Evolutionary conservation across 2,113 vertebrate genomes (phyloP).

Genomic region (Callopanchax toddi): DNA sequence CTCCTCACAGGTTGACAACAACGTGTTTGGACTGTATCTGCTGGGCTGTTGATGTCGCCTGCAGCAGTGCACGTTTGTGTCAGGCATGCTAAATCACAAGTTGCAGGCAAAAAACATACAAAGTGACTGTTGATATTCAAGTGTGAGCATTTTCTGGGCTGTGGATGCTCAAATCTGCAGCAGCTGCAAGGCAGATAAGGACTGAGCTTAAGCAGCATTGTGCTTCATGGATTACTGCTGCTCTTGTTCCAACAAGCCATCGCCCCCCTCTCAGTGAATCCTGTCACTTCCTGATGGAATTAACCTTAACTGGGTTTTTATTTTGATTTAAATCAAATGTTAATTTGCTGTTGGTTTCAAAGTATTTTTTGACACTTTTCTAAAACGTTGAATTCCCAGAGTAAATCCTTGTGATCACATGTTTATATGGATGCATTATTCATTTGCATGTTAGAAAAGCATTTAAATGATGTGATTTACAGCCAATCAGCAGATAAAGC

Average conservation of each 20-base stretch:
- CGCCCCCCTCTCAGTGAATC: no score
- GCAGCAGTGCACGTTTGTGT: conserved; percentile 31
- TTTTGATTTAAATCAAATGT: no score
- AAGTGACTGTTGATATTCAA: conserved; percentile 22
- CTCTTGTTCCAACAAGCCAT: conserved; percentile 12
- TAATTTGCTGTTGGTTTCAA: no score
- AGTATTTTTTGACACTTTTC: no score
- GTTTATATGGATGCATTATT: no score
- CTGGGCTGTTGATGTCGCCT: conserved; percentile 25
- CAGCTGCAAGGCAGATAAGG: conserved; percentile 62
- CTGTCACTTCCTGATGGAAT: no score
- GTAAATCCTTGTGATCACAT: no score
- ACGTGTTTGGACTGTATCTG: neutral
- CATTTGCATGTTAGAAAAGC: no score
- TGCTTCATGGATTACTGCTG: conserved; percentile 37
- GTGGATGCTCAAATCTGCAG: conserved; percentile 42
- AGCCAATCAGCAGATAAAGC: neutral
- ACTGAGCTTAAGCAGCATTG: conserved; percentile 20
- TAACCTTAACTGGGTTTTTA: no score
- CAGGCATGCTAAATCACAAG: conserved; percentile 39
- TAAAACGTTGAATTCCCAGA: no score
- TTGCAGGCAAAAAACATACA: conserved; percentile 5
- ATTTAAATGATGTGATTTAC: no score
- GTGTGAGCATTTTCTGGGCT: conserved; percentile 35
- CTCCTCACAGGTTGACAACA: conserved; percentile 7